Evolutionary conservation across 2,113 vertebrate species (phyloP), one percentile per base, ranked within the genome.

Genomic region (Tretioscincus oriximinensis): DNA sequence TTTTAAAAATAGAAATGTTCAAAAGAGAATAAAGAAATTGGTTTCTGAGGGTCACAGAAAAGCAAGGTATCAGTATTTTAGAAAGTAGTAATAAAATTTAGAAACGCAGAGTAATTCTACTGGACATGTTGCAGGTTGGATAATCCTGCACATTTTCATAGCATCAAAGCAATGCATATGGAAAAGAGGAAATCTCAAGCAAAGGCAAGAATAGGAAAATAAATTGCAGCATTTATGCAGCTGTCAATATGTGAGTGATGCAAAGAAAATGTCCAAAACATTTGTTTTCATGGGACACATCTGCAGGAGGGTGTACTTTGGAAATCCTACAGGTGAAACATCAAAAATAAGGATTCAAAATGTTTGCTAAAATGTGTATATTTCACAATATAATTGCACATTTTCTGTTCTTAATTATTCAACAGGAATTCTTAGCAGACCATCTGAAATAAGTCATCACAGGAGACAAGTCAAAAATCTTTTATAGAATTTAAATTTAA

Each of bases 251-350:
- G 45, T 64, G 31, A 63, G 20, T 28, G 11, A 9, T 63, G 63
- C 20, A 29, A 8, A 11, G 10, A 29, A 9, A 80, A 8, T 18
- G 45, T 58, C 69, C 24, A 22, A 51, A 31, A 85, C 81, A 74
- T 76, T 88, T 83, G 51, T 83, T 88, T 82, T 67, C 80, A 60
- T 22, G 77, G 76, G 49, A 64, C 82, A 86, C 61, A 88, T 82
- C 31, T 49, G 12, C 41, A 88, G 88, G 81, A 35, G 75, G 63
- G 73, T 51, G 49, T 51, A 11, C 49, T 51, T 51, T 51, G 49
- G 12, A 51, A 51, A 3, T 14, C 49, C 49, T 2, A 14, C 2
- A 8, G 49, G 12, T 51, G 49, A 51, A 49, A 49, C 10, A 51
- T 51, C 49, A 51, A 51, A 51, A 51, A 51, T 51, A 51, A 51